These are phyloP conservation scores for Halisarca cf. caerulea DNA, from an alignment of 37 sponge, comb jelly and placozoan genomes.

Conservation along the genomic window DNA sequence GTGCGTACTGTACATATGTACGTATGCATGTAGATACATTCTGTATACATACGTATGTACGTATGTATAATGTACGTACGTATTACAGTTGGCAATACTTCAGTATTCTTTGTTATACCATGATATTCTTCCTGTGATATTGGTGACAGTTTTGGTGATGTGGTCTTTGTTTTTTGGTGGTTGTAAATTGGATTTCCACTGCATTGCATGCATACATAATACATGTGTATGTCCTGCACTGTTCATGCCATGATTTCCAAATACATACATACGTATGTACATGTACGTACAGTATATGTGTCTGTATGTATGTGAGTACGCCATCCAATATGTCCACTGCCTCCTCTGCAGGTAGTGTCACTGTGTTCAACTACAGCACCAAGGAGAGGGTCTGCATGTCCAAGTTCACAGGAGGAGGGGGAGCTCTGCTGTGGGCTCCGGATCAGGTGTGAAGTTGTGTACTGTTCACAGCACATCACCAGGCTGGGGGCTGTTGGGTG, in stretches of 20 bases:
- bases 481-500: too few relatives aligned
- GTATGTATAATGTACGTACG: background rate
- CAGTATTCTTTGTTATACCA: too few relatives aligned
- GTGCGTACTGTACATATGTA: background rate
- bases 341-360: conserved; percentile 53
- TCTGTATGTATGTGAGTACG: conserved; percentile 1
- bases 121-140: too few relatives aligned
- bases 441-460: background rate
- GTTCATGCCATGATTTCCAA: too few relatives aligned
- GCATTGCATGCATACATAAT: too few relatives aligned
- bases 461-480: too few relatives aligned
- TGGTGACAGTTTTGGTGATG: too few relatives aligned
- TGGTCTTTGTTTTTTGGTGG: too few relatives aligned
- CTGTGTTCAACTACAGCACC: conserved; percentile 56
- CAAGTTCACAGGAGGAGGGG: conserved; percentile 74
- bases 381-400: conserved; percentile 56
- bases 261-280: too few relatives aligned
- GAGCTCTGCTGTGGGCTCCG: conserved; percentile 85
- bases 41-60: background rate
- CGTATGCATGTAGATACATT: too few relatives aligned
- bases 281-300: conserved; percentile 3
- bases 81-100: background rate
- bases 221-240: too few relatives aligned
- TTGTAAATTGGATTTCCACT: too few relatives aligned
- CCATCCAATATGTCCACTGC: background rate